phyloP scores from a whole-genome alignment of 2,888 invertebrate genomes.

The Cotesia congregata region DNA sequence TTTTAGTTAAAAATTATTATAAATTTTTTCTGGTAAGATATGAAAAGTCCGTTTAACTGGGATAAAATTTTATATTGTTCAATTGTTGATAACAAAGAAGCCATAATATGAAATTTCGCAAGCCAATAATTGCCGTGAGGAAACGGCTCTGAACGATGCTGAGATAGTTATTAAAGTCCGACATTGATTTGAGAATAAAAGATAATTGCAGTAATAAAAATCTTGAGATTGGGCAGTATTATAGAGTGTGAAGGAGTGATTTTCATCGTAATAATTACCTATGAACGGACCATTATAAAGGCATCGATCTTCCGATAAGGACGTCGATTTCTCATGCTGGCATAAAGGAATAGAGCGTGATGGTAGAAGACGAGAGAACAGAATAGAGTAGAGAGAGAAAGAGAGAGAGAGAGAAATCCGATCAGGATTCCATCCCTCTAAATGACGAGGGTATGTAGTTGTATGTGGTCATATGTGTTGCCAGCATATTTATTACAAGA shows the following conservation, averaged over 20 bases:
- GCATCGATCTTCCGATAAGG: conserved; percentile 48
- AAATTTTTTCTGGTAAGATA: too few species aligned
- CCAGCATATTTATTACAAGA: conserved; percentile 37
- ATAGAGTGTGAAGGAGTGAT: conserved; percentile 41
- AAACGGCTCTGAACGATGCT: not conserved
- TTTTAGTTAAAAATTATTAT: too few species aligned
- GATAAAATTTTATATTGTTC: not conserved
- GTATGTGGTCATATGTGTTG: conserved; percentile 30
- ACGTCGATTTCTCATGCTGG: conserved; percentile 47
- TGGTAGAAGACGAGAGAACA: conserved; percentile 36
- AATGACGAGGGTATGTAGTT: conserved; percentile 35
- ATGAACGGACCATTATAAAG: conserved; percentile 47
- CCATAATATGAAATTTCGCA: not conserved
- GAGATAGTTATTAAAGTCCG: not conserved
- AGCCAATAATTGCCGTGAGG: not conserved
- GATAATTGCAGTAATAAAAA: not conserved
- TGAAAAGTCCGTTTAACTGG: not conserved
- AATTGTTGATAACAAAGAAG: not conserved
- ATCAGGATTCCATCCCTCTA: conserved; percentile 9
- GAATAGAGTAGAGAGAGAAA: not conserved
- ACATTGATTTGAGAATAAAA: not conserved
- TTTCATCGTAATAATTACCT: conserved; percentile 50
- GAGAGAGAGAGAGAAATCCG: conserved; percentile 6
- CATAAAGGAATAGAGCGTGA: conserved; percentile 34
- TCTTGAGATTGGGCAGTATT: not conserved